Conservation (phyloP, 2,797 vertebrate genomes). For the Lithobates pipiens region DNA sequence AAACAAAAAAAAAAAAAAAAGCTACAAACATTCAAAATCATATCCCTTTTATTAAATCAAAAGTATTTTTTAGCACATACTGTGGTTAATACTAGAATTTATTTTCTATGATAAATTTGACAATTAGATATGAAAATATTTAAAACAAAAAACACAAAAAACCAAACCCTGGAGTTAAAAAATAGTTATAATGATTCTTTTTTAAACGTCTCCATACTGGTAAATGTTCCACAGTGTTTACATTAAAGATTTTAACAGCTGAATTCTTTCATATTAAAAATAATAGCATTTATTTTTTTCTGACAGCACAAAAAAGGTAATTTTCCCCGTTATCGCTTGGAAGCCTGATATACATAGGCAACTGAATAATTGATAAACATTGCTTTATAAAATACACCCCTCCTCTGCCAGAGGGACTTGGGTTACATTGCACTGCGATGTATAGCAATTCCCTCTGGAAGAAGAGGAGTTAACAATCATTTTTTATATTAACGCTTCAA, state of each 20-base stretch:
- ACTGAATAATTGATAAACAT: constrained; percentile 62
- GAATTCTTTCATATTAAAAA: constrained; percentile 94
- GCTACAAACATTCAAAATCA: constrained; percentile 96
- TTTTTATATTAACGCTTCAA: constrained; percentile 79
- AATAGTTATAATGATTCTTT: constrained; percentile 82
- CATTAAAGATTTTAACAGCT: constrained; percentile 87
- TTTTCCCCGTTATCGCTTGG: constrained; percentile 77
- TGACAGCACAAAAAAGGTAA: constrained; percentile 77
- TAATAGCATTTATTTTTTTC: constrained; percentile 90
- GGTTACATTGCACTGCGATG: constrained; percentile 28
- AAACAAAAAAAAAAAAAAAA: constrained; percentile 85
- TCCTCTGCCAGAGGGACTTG: constrained; percentile 4
- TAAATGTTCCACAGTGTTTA: constrained; percentile 87
- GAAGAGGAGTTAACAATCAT: constrained; percentile 68
- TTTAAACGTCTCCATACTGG: constrained; percentile 77
- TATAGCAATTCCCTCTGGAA: background rate
- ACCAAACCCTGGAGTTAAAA: constrained; percentile 84
- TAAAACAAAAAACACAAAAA: constrained; percentile 81
- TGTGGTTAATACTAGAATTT: constrained; percentile 96
- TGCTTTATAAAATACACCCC: constrained; percentile 58
- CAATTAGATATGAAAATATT: constrained; percentile 85
- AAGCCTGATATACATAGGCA: constrained; percentile 80
- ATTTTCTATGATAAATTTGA: constrained; percentile 83
- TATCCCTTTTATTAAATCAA: constrained; percentile 99
- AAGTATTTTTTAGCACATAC: constrained; percentile 74